A percentile compares a stretch with the other conserved stretches of the same genome.
phyloP scores from a whole-genome alignment of 2,888 invertebrate species.

The Pristionchus japonicus region DNA sequence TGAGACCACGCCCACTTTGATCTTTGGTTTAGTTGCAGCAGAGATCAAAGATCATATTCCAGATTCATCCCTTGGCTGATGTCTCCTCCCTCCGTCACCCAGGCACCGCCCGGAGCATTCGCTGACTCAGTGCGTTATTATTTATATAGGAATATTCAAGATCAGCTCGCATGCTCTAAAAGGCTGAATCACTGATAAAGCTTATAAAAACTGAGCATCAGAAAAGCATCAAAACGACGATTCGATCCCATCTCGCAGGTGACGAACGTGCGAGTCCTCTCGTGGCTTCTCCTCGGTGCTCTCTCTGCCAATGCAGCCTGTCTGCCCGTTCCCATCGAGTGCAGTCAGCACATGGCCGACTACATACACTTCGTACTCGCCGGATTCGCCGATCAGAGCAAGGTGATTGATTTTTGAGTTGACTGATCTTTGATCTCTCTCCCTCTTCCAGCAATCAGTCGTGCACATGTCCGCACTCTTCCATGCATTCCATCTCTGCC shows the following conservation, averaged over 20 bases:
- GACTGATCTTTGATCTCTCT: conserved; percentile 8
- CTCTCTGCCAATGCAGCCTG: conserved; percentile 80
- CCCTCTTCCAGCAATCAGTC: conserved; percentile 82
- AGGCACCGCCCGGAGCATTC: conserved; percentile 72
- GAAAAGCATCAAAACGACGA: neutral
- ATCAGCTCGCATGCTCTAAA: too few relatives aligned
- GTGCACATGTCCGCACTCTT: conserved; percentile 95
- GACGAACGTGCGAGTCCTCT: conserved; percentile 91
- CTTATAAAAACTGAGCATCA: too few relatives aligned
- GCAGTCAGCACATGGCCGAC: conserved; percentile 95
- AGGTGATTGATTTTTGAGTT: conserved; percentile 77
- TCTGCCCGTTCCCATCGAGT: conserved; percentile 94
- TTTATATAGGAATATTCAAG: too few relatives aligned
- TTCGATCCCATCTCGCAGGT: conserved; percentile 82
- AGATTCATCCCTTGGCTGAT: conserved; percentile 74
- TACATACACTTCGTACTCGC: conserved; percentile 96
- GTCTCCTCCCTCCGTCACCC: conserved; percentile 72
- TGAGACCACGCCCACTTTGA: conserved; percentile 82
- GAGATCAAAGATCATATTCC: conserved; percentile 4
- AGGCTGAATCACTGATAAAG: too few relatives aligned
- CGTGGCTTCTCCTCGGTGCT: conserved; percentile 96
- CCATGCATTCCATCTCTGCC: conserved; percentile 96
- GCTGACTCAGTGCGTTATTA: conserved; percentile 69
- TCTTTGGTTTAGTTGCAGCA: too few relatives aligned
- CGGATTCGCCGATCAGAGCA: conserved; percentile 95